These are phyloP conservation scores for Pyrocephalus nanus DNA, from an alignment of 2,797 vertebrate species.

Conservation along the genomic window DNA sequence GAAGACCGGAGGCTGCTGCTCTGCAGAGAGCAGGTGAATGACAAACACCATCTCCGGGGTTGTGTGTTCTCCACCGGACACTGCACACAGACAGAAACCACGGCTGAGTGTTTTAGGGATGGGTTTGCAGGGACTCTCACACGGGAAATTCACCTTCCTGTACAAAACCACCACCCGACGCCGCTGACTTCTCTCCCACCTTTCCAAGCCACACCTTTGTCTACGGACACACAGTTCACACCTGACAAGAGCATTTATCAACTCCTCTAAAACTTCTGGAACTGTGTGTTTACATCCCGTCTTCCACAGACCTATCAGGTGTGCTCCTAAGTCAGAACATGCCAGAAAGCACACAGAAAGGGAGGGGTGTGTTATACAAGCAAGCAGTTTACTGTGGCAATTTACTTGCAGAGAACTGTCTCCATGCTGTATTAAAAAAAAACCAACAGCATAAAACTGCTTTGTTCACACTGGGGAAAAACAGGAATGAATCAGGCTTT, in stretches of 20 bases:
- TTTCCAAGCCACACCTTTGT: not conserved
- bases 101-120: not conserved
- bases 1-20: constrained; percentile 84
- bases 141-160: not conserved
- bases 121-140: not conserved
- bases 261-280: not conserved
- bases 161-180: not conserved
- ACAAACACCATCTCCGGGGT: constrained; percentile 90
- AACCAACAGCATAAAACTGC: rapidly evolving
- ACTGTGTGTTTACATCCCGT: not conserved
- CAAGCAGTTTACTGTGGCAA: not conserved
- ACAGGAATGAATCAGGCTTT: not conserved
- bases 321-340: not conserved
- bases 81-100: constrained; percentile 67
- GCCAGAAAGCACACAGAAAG: not conserved
- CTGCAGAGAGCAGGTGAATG: constrained; percentile 84
- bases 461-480: not conserved
- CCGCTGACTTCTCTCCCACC: rapidly evolving
- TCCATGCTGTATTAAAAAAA: not conserved
- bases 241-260: not conserved
- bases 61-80: constrained; percentile 87
- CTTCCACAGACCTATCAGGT: not conserved
- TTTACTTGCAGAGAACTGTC: not conserved
- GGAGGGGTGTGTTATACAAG: not conserved
- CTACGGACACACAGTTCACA: not conserved